Base-by-base conservation (phyloP, 2,888 invertebrate genomes). In the Parthenolecanium corni region DNA sequence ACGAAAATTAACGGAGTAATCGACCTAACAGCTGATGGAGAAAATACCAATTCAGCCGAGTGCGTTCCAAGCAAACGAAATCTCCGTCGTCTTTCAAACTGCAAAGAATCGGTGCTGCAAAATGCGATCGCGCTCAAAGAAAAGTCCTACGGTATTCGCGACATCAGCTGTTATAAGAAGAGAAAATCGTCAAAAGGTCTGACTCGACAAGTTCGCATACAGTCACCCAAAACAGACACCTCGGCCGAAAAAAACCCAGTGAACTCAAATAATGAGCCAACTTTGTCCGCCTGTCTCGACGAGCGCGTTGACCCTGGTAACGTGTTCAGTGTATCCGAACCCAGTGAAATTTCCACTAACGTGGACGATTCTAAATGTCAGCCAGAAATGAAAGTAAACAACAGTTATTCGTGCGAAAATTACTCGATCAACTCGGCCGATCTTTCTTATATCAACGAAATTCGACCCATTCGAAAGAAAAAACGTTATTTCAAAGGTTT, bases 101-200 rank as follows among this genome's bases (percentile, higher is more conserved):
- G 73, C 16, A 68, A 71, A 40, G 79, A 82, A 66, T 82, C 83
- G 53, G 79, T 84, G 31, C 72, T 86, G 21, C 82, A 84, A 66
- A 82, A 79, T 72, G 84, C 85, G 11, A 85, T 85, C 69, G 84
- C 84, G 1, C 76, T 84, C 14, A 85, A 85, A 71, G 83, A 85
- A 71, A 85, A 84, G 68, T 81, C 81, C 0, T 83, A 82, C 68
- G 80, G 80, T 57, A 56, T 66, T 44, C 46, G 51, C 5, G 65
- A 64, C 40, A 6, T 44, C 3, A 58, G 47, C n/a, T 51, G 53
- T 24, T 57, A 56, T 9, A 65, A 65, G 62, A 64, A 49, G 21
- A 49, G 23, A 21, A 61, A 31, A 40, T 52, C 54, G n/a, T 62
- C 65, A 0, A 65, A 65, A 49, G n/a, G 63, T 23, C 14, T 53